A percentile compares a stretch with the other conserved stretches of the same genome.
phyloP scores from a whole-genome alignment of 2,113 vertebrate genomes.

The Clarias magur region DNA sequence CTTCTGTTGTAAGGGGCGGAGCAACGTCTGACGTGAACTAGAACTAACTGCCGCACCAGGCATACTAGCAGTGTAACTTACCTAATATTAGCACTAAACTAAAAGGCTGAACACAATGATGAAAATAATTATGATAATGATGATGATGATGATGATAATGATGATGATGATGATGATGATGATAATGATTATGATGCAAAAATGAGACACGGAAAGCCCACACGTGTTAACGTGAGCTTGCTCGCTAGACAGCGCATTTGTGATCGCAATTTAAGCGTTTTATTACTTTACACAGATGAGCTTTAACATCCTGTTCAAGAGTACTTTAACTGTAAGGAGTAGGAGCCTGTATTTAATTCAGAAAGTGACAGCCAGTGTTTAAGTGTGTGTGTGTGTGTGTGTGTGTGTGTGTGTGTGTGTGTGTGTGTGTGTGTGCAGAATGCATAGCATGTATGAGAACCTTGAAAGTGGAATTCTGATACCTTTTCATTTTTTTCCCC shows the following conservation, averaged over 20 bases:
- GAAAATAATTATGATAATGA: no score
- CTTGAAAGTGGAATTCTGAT: neutral
- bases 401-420: neutral
- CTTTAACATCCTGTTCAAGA: neutral
- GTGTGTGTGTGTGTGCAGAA: neutral
- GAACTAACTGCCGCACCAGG: neutral
- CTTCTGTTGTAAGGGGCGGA: neutral
- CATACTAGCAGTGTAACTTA: neutral
- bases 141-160: no score
- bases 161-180: no score
- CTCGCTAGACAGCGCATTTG: neutral
- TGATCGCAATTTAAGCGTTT: neutral
- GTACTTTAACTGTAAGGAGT: neutral
- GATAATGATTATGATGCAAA: neutral
- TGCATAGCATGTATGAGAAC: neutral
- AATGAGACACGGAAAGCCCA: neutral
- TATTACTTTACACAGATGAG: neutral
- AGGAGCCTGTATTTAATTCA: neutral
- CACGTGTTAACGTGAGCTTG: neutral
- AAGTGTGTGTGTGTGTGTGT: slow-evolving; percentile 4
- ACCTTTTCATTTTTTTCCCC: neutral
- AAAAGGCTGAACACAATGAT: no score
- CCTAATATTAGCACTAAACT: neutral
- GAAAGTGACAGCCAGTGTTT: neutral
- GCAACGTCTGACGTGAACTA: neutral